Base-by-base conservation (phyloP, 2,113 vertebrate genomes). In the Nymphicus hollandicus region DNA sequence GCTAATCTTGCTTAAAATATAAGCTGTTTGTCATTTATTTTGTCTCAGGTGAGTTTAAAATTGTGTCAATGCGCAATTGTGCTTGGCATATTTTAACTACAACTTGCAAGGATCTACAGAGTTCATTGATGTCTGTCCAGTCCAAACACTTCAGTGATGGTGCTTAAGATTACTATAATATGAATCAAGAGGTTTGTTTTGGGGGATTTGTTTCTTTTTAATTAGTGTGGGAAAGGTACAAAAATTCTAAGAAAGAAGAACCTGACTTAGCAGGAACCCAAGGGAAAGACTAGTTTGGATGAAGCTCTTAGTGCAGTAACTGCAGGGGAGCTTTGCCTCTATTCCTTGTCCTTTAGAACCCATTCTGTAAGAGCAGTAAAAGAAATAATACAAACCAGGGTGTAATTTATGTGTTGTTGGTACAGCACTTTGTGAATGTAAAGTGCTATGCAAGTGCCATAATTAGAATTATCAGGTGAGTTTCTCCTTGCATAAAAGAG, bases 401-500 rank as follows among this genome's bases (percentile, higher is more conserved):
- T 85, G 41, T 53, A 92, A 73, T 93, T 91, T 85, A 89, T 85
- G 35, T 72, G 43, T 47, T 94, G 63, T 95, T 79, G 50, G 50
- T 85, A 47, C 52, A 91, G 47, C 46, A 90, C 25, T 93, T 90
- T 88, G 50, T 0, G 1, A 84, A 91, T 5, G 0, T 44, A 64
- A 92, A 94, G n/a, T 78, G 64, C 43, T 81, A 35, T 44, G 35
- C 37, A 60, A 88, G 41, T 93, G 52, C 15, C n/a, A 20, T 84
- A 89, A 39, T 95, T 89, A 65, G 70, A 79, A 85, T 87, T 93
- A 89, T 91, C 83, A 93, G 39, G 69, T 92, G 83, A 95, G 47
- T 78, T 92, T 91, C 93, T 92, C 47, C 47, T 84, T 72, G 24
- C 65, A 87, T 89, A 87, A 95, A 96, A 85, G 66, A 93, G 86